Percentiles rank a stretch among this genome's conserved stretches.
Conservation (phyloP, 1,140 invertebrate species). For the Vanessa tameamea region DNA sequence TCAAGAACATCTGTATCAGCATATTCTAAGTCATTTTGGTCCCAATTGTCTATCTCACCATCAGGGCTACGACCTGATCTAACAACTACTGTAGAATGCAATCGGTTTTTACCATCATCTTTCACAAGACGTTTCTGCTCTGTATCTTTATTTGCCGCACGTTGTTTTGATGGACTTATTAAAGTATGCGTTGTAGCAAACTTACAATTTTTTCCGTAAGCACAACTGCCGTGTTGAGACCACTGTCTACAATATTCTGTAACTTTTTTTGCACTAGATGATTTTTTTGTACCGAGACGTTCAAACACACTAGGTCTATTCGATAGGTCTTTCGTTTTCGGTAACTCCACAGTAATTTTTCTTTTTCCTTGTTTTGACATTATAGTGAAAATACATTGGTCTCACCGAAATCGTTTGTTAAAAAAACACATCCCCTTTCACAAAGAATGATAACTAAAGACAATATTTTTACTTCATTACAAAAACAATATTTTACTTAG, state of each 20-base stretch:
- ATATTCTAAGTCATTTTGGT: slow-evolving; percentile 89
- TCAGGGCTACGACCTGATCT: slow-evolving; percentile 83
- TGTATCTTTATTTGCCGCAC: slow-evolving; percentile 85
- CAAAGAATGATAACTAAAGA: slow-evolving; percentile 6
- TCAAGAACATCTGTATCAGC: slow-evolving; percentile 91
- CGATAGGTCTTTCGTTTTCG: slow-evolving; percentile 84
- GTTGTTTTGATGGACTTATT: slow-evolving; percentile 87
- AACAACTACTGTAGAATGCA: slow-evolving; percentile 84
- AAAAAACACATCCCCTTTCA: slow-evolving; percentile 31
- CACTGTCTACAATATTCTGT: slow-evolving; percentile 87
- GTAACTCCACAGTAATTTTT: slow-evolving; percentile 88
- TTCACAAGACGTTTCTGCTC: slow-evolving; percentile 82
- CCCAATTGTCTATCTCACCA: slow-evolving; percentile 87
- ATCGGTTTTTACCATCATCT: slow-evolving; percentile 84
- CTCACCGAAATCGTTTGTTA: slow-evolving; percentile 51
- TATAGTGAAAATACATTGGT: slow-evolving; percentile 78
- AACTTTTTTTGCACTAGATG: slow-evolving; percentile 77
- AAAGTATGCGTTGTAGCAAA: slow-evolving; percentile 87
- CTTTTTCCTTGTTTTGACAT: slow-evolving; percentile 90
- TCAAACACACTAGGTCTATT: slow-evolving; percentile 89
- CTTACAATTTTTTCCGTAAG: slow-evolving; percentile 88
- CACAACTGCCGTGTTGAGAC: slow-evolving; percentile 87
- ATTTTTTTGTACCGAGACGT: slow-evolving; percentile 88
- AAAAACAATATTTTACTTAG: not conserved
- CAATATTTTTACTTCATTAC: not conserved